Conservation (phyloP, 2,888 invertebrate species). For the Calliphora vomitoria region DNA sequence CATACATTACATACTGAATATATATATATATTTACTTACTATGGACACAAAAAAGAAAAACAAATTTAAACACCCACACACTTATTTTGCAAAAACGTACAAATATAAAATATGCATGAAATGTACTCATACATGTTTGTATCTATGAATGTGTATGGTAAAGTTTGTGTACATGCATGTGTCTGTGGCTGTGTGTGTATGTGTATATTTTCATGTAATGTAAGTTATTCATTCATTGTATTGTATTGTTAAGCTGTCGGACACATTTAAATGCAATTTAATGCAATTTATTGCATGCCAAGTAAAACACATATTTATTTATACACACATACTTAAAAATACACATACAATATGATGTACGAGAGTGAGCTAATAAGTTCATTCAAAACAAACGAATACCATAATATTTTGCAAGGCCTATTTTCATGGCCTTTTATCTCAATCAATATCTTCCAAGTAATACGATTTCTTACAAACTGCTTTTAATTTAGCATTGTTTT, state of each 20-base stretch:
- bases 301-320: constrained; percentile 71
- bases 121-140: neutral
- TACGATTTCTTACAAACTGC: no score
- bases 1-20: neutral
- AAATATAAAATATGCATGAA: constrained; percentile 47
- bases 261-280: constrained; percentile 83
- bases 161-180: neutral
- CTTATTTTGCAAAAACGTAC: constrained; percentile 45
- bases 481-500: no score
- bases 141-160: neutral
- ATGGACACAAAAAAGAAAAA: constrained; percentile 21
- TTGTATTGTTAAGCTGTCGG: constrained; percentile 81
- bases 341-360: no score
- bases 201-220: constrained; percentile 49
- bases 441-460: no score
- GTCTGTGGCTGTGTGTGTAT: constrained; percentile 3
- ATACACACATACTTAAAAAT: constrained; percentile 18
- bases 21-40: neutral
- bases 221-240: constrained; percentile 64
- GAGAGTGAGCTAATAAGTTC: neutral
- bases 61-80: constrained; percentile 61
- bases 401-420: no score
- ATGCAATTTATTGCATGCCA: constrained; percentile 80
- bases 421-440: no score
- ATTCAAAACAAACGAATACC: no score